Percentiles rank a stretch among this genome's conserved stretches.
These are phyloP conservation scores for Seira ritae DNA, from an alignment of 2,888 invertebrate genomes.

Conservation along the genomic window DNA sequence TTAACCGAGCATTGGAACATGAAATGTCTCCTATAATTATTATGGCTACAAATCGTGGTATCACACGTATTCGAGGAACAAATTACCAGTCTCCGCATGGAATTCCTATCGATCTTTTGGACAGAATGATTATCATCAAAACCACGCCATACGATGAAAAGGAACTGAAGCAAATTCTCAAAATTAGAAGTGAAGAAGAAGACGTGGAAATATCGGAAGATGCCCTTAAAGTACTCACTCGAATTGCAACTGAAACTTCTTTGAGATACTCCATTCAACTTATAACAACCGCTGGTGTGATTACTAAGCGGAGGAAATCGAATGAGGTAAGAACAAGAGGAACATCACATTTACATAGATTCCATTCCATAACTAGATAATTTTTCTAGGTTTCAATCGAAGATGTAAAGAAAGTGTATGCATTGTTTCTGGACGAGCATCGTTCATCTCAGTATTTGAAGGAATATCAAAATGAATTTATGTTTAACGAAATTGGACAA, in stretches of 20 bases:
- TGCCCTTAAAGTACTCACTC: conserved; percentile 92
- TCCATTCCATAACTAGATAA: too few species aligned
- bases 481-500: conserved; percentile 81
- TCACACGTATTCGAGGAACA: conserved; percentile 90
- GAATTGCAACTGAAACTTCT: conserved; percentile 95
- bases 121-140: conserved; percentile 95
- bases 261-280: conserved; percentile 98
- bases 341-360: conserved; percentile 42
- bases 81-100: conserved; percentile 92
- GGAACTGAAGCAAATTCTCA: conserved; percentile 93
- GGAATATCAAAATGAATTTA: conserved; percentile 96
- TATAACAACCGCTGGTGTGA: conserved; percentile 96
- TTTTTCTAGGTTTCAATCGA: conserved; percentile 83
- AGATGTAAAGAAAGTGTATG: conserved; percentile 96
- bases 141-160: conserved; percentile 91
- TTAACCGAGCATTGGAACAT: conserved; percentile 97
- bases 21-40: conserved; percentile 98
- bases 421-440: conserved; percentile 94
- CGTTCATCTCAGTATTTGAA: conserved; percentile 95
- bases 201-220: conserved; percentile 96
- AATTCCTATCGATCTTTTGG: conserved; percentile 96
- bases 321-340: conserved; percentile 87
- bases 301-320: conserved; percentile 92
- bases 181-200: conserved; percentile 93
- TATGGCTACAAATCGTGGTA: conserved; percentile 98